Conservation (phyloP, 2,113 vertebrate genomes). For the Sciurus niger region DNA sequence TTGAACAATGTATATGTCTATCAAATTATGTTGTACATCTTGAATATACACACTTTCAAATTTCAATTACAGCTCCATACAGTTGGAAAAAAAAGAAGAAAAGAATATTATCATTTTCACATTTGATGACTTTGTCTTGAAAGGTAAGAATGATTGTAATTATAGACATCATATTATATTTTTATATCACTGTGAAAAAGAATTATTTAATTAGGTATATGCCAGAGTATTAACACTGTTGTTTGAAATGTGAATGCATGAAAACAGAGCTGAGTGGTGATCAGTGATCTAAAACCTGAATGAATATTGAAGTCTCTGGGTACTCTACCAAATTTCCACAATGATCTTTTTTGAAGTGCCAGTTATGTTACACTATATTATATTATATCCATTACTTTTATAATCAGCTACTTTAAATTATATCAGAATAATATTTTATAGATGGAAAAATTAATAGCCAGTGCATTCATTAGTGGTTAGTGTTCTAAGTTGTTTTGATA, state of each 20-base stretch:
- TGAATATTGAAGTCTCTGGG: slow-evolving; percentile 24
- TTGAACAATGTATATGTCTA: background rate
- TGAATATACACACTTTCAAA: background rate
- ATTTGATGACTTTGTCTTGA: slow-evolving; percentile 43
- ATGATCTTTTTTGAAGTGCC: background rate
- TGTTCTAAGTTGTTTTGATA: background rate
- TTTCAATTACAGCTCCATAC: background rate
- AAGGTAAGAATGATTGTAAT: background rate
- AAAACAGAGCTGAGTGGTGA: slow-evolving; percentile 25
- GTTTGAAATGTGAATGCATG: background rate
- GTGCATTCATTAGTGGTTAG: background rate
- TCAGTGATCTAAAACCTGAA: slow-evolving; percentile 16
- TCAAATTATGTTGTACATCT: background rate
- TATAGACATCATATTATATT: background rate
- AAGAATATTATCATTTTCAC: background rate
- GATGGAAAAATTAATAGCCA: background rate
- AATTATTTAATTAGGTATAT: background rate
- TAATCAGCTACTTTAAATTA: background rate
- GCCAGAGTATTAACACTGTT: background rate
- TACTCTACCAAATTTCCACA: background rate
- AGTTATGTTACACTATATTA: background rate
- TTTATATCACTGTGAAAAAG: background rate
- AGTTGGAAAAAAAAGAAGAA: too few relatives aligned
- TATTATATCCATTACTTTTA: background rate
- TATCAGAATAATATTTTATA: background rate